Base-by-base conservation (phyloP, 2,888 invertebrate species). In the Xestia ashworthii region DNA sequence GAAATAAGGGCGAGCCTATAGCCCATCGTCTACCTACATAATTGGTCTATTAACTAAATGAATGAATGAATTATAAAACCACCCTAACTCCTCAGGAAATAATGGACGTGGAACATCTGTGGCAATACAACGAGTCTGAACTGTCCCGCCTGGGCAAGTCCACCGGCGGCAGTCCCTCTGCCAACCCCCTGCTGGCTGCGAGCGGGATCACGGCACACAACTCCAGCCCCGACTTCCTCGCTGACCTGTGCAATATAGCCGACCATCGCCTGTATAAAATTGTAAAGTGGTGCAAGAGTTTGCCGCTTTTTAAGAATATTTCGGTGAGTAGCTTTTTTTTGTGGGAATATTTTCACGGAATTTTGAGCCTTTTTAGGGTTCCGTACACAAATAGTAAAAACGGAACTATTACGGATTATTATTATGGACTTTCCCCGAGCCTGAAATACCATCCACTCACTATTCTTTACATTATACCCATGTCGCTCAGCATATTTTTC, bases 271-370 rank as follows among this genome's bases (percentile, higher is more conserved):
- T 99, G 32, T 99, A 99, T 94, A 99, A 99, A 97, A 99, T 99
- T 89, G 99, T 99, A 83, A 99, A 99, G 93, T 99, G 99, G 99
- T 99, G 99, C 97, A 99, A 99, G 94, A 99, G 99, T 94, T 96
- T 99, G 93, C 99, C 99, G 25, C 97, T 99, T 46, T 99, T 99
- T 94, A 99, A 99, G 94, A 99, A 99, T 95, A 99, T 99, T 90
- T 99, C 99, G 91, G 99, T 99, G 91, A 97, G 97, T 95, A 38
- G 1, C 50, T 50, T 22, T 60, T 55, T 50, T 58, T 58, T 58
- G 25, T 25, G 12, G 8, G 19, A 19, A 19, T 50, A 19, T 50
- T 50, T 19, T 50, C 50, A 19, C 6, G 19, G 19, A 41, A n/a
- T n/a, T n/a, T n/a, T n/a, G n/a, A n/a, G n/a, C n/a, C n/a, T n/a